Base-by-base conservation (phyloP, 2,113 vertebrate genomes). In the Galeopterus variegatus region DNA sequence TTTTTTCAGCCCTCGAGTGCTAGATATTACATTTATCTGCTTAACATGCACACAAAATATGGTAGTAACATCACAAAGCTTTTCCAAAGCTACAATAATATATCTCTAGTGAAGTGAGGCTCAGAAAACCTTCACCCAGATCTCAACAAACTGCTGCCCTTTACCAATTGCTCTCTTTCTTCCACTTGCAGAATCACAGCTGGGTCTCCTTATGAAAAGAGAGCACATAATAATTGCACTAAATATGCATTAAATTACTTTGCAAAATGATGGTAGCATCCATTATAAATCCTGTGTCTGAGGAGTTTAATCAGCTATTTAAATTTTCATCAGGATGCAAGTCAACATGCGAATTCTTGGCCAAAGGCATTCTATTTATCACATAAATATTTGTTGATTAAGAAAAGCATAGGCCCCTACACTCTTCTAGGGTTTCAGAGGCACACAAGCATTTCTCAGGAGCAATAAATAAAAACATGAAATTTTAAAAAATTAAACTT, bases 301-400 rank as follows among this genome's bases (percentile, higher is more conserved):
- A 79, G 36, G 94, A 93, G 54, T 97, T 98, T 98, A 97, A 97
- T 98, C 97, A 98, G 56, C 91, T 98, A 95, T 98, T 98, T 97
- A 95, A 97, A 97, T 97, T 95, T 96, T 96, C 95, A 97, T 97
- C 90, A 93, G 84, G 36, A 94, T 97, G 67, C 95, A 91, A 95
- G 96, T 93, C 72, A 67, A 97, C 94, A 93, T 87, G 80, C n/a
- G 45, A 93, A n/a, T 64, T 97, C 94, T 95, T 94, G 98, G 93
- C 95, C 96, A 96, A 95, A 97, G 95, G 92, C 88, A 97, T 96
- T 97, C 36, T 97, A 93, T 98, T 98, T 97, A 83, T 65, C 97
- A 93, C n/a, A 94, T 75, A 70, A 90, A 67, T 95, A 98, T 97
- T 96, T 94, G 65, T 96, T 96, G 83, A 92, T 90, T 97, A 96